Percentiles rank a stretch among this genome's conserved stretches.
phyloP scores from a whole-genome alignment of 2,113 vertebrate genomes.

The Typhlomys cinereus region DNA sequence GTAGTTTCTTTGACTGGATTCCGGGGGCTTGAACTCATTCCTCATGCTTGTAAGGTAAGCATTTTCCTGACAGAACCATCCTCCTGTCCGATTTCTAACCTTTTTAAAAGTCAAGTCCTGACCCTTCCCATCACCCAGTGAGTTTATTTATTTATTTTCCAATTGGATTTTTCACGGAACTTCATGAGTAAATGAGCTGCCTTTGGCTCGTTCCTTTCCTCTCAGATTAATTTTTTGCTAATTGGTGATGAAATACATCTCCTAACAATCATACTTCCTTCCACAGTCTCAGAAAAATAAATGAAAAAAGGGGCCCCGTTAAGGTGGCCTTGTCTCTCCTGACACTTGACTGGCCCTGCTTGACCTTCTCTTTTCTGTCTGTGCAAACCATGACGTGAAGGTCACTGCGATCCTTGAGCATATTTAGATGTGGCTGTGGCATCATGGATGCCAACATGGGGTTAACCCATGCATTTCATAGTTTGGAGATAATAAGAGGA shows the following conservation, averaged over 20 bases:
- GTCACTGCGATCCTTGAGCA: slow-evolving; percentile 77
- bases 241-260: slow-evolving; percentile 49
- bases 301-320: neutral
- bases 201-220: slow-evolving; percentile 40
- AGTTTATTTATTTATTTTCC: slow-evolving; percentile 25
- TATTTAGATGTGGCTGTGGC: slow-evolving; percentile 76
- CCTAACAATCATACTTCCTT: slow-evolving; percentile 43
- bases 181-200: slow-evolving; percentile 49
- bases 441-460: slow-evolving; percentile 55
- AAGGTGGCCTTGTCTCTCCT: slow-evolving; percentile 57
- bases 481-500: slow-evolving; percentile 80
- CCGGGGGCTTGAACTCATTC: neutral
- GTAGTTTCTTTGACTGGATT: neutral
- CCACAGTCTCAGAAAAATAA: slow-evolving; percentile 50
- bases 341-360: slow-evolving; percentile 39
- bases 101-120: slow-evolving; percentile 4
- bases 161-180: slow-evolving; percentile 42
- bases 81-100: neutral
- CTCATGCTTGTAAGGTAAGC: too few relatives aligned
- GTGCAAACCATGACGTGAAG: slow-evolving; percentile 68
- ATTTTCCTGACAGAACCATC: neutral
- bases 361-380: slow-evolving; percentile 40
- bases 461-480: slow-evolving; percentile 75
- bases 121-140: neutral
- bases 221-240: slow-evolving; percentile 60